These are phyloP conservation scores for Tyrannus savana DNA, from an alignment of 2,113 vertebrate genomes.

Conservation along the genomic window DNA sequence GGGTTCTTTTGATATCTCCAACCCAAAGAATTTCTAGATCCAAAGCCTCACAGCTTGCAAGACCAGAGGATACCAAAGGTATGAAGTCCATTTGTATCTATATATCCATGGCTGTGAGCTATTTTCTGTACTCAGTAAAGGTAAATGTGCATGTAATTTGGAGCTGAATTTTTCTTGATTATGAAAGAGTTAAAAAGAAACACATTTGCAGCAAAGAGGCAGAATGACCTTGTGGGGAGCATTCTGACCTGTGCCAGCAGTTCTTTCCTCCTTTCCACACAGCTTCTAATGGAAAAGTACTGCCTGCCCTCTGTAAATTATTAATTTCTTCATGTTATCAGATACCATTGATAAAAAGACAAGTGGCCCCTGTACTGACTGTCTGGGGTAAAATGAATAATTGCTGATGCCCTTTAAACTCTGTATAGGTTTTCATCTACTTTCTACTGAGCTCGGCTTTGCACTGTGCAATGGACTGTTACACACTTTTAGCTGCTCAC, in stretches of 20 bases:
- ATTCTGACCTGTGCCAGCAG: slow-evolving; percentile 42
- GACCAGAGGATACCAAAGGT: background rate
- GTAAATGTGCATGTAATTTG: background rate
- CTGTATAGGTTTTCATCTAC: slow-evolving; percentile 66
- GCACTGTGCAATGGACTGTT: slow-evolving; percentile 57
- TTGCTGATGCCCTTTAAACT: slow-evolving; percentile 63
- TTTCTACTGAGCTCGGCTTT: slow-evolving; percentile 15
- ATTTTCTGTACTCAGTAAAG: background rate
- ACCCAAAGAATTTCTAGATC: background rate
- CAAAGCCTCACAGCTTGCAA: background rate
- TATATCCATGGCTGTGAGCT: background rate
- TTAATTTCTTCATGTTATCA: slow-evolving; percentile 77
- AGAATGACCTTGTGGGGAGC: slow-evolving; percentile 59
- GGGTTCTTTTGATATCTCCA: background rate
- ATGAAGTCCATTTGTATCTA: background rate
- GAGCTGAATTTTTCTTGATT: background rate
- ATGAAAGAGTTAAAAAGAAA: slow-evolving; percentile 62
- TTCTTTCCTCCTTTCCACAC: slow-evolving; percentile 32
- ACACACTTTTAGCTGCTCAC: slow-evolving; percentile 38
- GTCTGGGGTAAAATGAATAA: slow-evolving; percentile 61
- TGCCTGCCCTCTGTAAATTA: slow-evolving; percentile 75
- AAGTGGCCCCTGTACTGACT: slow-evolving; percentile 58
- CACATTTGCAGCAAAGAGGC: slow-evolving; percentile 6
- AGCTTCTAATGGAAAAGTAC: slow-evolving; percentile 70
- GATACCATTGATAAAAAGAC: slow-evolving; percentile 71